Percentiles rank a stretch among this genome's conserved stretches.
Evolutionary conservation across 2,113 vertebrate species (phyloP).

Genomic region (Crypturellus undulatus): DNA sequence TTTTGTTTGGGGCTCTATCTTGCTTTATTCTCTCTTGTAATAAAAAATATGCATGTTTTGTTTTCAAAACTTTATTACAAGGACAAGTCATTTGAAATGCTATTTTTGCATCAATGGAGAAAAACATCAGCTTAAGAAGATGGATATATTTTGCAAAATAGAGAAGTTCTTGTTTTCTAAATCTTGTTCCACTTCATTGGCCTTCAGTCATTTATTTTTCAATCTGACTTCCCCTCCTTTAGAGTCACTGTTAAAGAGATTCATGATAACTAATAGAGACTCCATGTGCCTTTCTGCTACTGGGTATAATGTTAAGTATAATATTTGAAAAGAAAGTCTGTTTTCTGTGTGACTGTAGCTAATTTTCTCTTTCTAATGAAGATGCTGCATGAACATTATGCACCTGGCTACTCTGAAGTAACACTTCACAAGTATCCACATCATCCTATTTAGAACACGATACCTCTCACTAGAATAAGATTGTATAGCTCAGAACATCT

Average conservation of each 20-base stretch:
- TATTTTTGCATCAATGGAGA: slow-evolving; percentile 8
- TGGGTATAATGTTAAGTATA: background rate
- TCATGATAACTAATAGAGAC: background rate
- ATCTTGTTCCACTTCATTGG: slow-evolving; percentile 1
- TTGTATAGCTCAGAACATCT: background rate
- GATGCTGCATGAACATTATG: background rate
- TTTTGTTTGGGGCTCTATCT: background rate
- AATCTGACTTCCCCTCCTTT: background rate
- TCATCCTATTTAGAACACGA: background rate
- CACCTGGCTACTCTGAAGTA: background rate
- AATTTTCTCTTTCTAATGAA: background rate
- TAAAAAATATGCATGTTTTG: background rate
- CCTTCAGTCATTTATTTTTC: slow-evolving; percentile 37
- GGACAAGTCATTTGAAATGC: background rate
- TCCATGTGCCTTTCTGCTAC: rapidly evolving
- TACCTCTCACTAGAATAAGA: background rate
- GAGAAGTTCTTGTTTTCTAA: background rate
- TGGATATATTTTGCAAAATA: slow-evolving; percentile 9
- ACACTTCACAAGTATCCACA: background rate
- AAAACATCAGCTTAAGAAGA: slow-evolving; percentile 12
- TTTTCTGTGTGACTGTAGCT: background rate
- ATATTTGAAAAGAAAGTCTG: background rate
- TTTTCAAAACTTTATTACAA: slow-evolving; percentile 32
- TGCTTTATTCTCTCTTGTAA: background rate
- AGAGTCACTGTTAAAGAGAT: background rate